These are phyloP conservation scores for Tenualosa thibaudeaui DNA, from an alignment of 2,797 vertebrate genomes.

Conservation along the genomic window DNA sequence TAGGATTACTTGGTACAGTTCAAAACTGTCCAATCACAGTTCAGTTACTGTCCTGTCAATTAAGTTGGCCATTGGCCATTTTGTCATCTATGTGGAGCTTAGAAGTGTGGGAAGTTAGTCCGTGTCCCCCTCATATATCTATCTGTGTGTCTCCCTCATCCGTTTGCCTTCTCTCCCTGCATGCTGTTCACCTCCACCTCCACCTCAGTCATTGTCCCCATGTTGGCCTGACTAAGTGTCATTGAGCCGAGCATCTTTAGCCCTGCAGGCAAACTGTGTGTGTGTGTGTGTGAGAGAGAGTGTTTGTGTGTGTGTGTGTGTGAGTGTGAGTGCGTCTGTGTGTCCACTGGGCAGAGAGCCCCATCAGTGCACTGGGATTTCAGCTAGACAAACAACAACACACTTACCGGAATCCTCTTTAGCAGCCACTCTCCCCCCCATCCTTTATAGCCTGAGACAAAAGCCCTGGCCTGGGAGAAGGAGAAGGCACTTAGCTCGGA, in stretches of 20 bases:
- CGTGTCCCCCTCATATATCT: not conserved
- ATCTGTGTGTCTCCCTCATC: not conserved
- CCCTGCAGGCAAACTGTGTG: not conserved
- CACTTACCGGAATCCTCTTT: constrained; percentile 24
- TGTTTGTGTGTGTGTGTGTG: not conserved
- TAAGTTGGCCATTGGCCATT: not conserved
- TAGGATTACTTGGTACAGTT: not conserved
- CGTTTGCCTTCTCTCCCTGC: not conserved
- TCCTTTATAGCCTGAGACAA: not conserved
- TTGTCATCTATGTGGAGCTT: not conserved
- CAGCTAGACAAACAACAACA: constrained; percentile 24
- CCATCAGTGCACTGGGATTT: constrained; percentile 10
- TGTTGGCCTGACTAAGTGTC: not conserved
- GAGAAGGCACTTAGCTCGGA: constrained; percentile 11
- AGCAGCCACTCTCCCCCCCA: not conserved
- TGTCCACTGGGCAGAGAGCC: not conserved
- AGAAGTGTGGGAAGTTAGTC: not conserved
- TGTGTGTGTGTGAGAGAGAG: not conserved
- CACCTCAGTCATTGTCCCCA: not conserved
- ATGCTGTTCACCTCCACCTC: not conserved
- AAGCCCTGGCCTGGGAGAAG: not conserved
- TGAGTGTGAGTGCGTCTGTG: too few relatives aligned
- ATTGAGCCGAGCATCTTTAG: constrained; percentile 10
- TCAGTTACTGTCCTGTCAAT: not conserved
- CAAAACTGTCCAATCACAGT: not conserved